phyloP scores from a whole-genome alignment of 2,113 vertebrate species.

The Puntigrus tetrazona region DNA sequence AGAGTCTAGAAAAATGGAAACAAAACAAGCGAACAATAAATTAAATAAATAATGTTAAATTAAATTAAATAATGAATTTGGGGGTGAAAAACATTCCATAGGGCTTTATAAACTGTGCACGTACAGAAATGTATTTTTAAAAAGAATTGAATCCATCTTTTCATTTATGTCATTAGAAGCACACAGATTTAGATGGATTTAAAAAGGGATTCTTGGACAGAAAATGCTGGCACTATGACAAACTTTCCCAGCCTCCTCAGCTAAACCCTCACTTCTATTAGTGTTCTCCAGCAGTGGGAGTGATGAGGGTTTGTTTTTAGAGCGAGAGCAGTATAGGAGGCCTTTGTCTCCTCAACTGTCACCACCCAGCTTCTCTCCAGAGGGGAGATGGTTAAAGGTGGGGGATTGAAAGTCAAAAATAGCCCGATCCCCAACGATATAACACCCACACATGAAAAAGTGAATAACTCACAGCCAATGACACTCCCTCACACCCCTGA shows the following conservation, averaged over 20 bases:
- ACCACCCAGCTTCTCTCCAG: conserved; percentile 42
- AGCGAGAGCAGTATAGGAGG: conserved; percentile 42
- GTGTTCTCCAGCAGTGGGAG: conserved; percentile 50
- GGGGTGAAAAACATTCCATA: too few species aligned
- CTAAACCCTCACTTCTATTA: conserved; percentile 48
- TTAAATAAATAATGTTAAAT: too few species aligned
- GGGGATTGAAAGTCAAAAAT: conserved; percentile 46
- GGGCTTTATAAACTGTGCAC: not conserved
- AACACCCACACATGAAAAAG: conserved; percentile 46
- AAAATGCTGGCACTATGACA: conserved; percentile 28
- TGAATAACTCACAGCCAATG: conserved; percentile 1
- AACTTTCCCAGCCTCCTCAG: conserved; percentile 38
- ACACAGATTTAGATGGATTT: conserved; percentile 26
- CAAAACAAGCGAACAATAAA: too few species aligned
- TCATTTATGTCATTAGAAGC: not conserved
- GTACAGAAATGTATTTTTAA: not conserved
- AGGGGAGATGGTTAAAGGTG: conserved; percentile 31
- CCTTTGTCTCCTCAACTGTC: conserved; percentile 49
- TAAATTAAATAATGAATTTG: too few species aligned
- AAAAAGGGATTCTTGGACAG: not conserved
- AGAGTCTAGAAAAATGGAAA: too few species aligned
- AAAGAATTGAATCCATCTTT: not conserved
- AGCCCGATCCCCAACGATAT: conserved; percentile 30
- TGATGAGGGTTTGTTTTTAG: conserved; percentile 55
- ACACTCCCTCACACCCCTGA: conserved; percentile 26